Evolutionary conservation across 1,140 invertebrate species (phyloP).

Genomic region (Lamellibrachia luymesi): DNA sequence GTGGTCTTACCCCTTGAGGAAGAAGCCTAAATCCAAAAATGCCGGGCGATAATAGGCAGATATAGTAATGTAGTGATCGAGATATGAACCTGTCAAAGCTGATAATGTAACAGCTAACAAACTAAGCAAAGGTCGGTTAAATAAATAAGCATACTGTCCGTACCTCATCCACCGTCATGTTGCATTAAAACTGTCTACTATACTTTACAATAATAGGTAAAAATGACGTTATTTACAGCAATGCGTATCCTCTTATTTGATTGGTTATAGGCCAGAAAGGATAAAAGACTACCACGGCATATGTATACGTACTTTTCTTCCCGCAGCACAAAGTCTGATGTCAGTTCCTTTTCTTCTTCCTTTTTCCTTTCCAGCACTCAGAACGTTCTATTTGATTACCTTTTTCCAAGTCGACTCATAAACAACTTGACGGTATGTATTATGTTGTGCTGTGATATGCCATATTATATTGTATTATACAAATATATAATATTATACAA

Average conservation of each 20-base stretch:
- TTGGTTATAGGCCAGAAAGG: background rate
- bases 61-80: too few relatives aligned
- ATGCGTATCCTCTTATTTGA: background rate
- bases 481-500: too few relatives aligned
- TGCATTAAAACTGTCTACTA: background rate
- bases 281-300: background rate
- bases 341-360: background rate
- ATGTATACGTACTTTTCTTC: background rate
- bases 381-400: too few relatives aligned
- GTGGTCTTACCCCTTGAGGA: too few relatives aligned
- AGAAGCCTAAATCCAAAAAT: too few relatives aligned
- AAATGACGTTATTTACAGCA: background rate
- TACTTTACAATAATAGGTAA: background rate
- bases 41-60: too few relatives aligned
- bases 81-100: too few relatives aligned
- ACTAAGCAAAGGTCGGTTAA: too few relatives aligned
- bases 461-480: too few relatives aligned
- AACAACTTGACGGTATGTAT: too few relatives aligned
- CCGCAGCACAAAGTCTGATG: background rate
- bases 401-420: background rate
- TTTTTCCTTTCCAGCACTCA: background rate
- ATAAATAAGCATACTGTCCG: background rate
- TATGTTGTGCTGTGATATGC: too few relatives aligned
- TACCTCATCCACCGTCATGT: background rate
- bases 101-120: too few relatives aligned